These are phyloP conservation scores for Pseudorhombus dupliciocellatus DNA, from an alignment of 2,113 vertebrate species.

Conservation along the genomic window DNA sequence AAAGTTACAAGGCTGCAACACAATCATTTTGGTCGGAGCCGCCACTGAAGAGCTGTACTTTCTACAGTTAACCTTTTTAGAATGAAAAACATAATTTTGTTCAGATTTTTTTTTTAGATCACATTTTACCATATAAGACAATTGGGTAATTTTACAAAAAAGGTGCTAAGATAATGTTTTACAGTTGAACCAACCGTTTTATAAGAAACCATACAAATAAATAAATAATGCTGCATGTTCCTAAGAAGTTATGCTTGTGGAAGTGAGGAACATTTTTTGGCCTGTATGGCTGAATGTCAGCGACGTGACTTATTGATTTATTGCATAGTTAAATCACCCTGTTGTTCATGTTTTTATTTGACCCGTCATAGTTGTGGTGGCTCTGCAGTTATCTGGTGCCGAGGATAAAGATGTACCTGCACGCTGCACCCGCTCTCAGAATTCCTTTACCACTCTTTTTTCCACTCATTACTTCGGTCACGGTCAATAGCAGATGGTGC, in stretches of 20 bases:
- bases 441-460: conserved; percentile 41
- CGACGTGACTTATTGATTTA: not conserved
- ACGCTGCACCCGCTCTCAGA: conserved; percentile 9
- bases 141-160: too few species aligned
- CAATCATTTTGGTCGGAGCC: conserved; percentile 7
- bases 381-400: not conserved
- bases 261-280: conserved; percentile 1
- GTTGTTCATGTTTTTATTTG: not conserved
- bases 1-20: conserved; percentile 30
- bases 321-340: too few species aligned
- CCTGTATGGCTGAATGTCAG: conserved; percentile 43
- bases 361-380: not conserved
- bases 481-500: conserved; percentile 65
- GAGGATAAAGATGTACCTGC: conserved; percentile 9
- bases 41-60: conserved; percentile 1
- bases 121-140: too few species aligned
- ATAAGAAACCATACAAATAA: too few species aligned
- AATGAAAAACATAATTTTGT: conserved; percentile 8
- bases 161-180: too few species aligned
- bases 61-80: not conserved
- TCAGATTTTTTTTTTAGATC: too few species aligned
- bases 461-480: conserved; percentile 66
- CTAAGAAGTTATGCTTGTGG: not conserved
- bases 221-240: conserved; percentile 21
- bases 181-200: too few species aligned